phyloP scores from a whole-genome alignment of 92 coral and sea anemone species.

The Siderastrea siderea region DNA sequence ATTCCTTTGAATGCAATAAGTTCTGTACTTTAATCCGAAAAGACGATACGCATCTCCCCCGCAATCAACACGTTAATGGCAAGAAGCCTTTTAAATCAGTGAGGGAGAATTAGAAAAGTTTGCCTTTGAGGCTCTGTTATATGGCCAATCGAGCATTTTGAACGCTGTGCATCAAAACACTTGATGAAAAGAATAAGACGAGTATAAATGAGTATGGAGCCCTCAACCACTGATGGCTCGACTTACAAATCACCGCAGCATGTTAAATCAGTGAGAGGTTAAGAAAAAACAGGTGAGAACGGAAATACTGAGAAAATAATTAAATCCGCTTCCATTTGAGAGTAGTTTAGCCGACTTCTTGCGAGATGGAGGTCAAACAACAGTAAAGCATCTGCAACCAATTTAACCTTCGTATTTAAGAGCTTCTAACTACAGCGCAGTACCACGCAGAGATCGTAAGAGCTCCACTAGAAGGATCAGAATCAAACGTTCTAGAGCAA shows the following conservation, averaged over 20 bases:
- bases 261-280: background rate
- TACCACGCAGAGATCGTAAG: background rate
- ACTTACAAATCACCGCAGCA: background rate
- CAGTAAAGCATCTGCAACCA: slow-evolving; percentile 26
- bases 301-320: slow-evolving; percentile 38
- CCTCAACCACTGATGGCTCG: background rate
- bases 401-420: slow-evolving; percentile 29
- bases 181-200: background rate
- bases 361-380: slow-evolving; percentile 34
- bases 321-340: slow-evolving; percentile 1
- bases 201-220: background rate
- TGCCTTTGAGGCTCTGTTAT: background rate
- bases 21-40: background rate
- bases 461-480: slow-evolving; percentile 4
- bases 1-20: background rate
- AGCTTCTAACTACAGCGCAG: background rate
- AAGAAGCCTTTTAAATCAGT: background rate
- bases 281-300: slow-evolving; percentile 35
- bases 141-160: background rate
- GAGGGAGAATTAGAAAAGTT: background rate
- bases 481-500: background rate
- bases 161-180: background rate
- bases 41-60: background rate
- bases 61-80: background rate
- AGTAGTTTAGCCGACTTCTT: slow-evolving; percentile 28